Evolutionary conservation across 1,140 invertebrate species (phyloP).

Genomic region (Temnothorax longispinosus): DNA sequence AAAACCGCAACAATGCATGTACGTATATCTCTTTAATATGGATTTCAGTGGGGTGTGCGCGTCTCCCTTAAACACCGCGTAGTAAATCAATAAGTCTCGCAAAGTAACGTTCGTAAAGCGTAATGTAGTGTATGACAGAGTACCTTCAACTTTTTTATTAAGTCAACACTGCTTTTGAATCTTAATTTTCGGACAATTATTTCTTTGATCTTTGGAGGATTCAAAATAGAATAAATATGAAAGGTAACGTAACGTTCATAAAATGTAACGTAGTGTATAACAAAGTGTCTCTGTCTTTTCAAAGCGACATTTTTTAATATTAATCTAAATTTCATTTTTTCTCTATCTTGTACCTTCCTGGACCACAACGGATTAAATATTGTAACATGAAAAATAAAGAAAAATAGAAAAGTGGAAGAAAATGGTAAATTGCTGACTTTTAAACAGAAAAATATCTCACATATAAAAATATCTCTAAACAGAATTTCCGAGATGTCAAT

Average conservation of each 20-base stretch:
- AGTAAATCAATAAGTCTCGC: conserved; percentile 53
- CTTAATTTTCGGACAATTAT: conserved; percentile 2
- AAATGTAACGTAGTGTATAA: neutral
- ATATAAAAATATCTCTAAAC: neutral
- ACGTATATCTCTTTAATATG: conserved; percentile 66
- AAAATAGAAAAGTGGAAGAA: neutral
- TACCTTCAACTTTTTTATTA: neutral
- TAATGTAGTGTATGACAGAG: conserved; percentile 28
- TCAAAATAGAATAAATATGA: conserved; percentile 25
- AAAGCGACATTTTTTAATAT: conserved; percentile 2
- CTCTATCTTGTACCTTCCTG: neutral
- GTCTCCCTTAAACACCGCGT: conserved; percentile 7
- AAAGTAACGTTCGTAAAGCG: conserved; percentile 27
- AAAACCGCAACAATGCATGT: conserved; percentile 63
- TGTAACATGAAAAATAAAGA: neutral
- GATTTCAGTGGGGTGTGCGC: conserved; percentile 53
- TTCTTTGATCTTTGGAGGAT: neutral
- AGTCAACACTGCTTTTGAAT: neutral
- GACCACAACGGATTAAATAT: neutral
- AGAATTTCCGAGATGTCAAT: neutral
- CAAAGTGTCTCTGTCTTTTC: neutral
- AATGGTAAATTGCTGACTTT: neutral
- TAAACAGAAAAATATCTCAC: neutral
- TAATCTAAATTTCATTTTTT: conserved; percentile 1
- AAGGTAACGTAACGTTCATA: neutral